Base-by-base conservation (phyloP, 53 echinoderm and acorn worm genomes). In the Astropecten irregularis region DNA sequence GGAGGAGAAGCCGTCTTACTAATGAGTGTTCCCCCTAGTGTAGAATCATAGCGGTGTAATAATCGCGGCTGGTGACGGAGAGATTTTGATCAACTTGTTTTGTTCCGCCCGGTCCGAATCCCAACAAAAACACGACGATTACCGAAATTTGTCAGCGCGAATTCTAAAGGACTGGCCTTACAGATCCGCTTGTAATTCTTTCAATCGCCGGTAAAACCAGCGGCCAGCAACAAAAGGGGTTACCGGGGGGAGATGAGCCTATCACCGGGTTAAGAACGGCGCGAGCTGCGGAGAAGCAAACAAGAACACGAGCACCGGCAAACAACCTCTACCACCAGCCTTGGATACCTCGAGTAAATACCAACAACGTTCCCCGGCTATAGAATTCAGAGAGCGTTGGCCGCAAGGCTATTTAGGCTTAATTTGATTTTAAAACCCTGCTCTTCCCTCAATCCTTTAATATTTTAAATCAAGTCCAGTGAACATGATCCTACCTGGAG, bases 381-480 rank as follows among this genome's bases (percentile, higher is more conserved):
- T 33, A 13, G 3, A 62, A 18, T 62, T 28, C 39, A 21, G 11
- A 35, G 36, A 51, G 51, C 52, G 29, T 19, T 9, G 25, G 38
- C 73, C 54, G 49, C 73, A 52, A 73, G 73, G 73, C 53, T 73
- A 73, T 73, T 73, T 48, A 70, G 49, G 70, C 70, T 70, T 70
- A 70, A 70, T 70, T 70, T 70, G 70, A 70, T 70, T 70, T 70
- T 49, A 42, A 49, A 49, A 49, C 42, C 70, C 29, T n/a, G 70
- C 70, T 26, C 70, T 70, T 70, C 49, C 49, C 81, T 68, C 38
- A 87, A 87, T 87, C 87, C 81, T 54, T 87, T 81, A 87, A 87
- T 87, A 87, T 87, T 65, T 79, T 87, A 87, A 87, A 67, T 77
- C 69, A 79, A 79, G 81, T 61, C 59, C 62, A 62, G 81, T 79